A percentile compares a stretch with the other conserved stretches of the same genome.
Conservation (phyloP, 1,140 invertebrate species). For the Nasonia vitripennis region DNA sequence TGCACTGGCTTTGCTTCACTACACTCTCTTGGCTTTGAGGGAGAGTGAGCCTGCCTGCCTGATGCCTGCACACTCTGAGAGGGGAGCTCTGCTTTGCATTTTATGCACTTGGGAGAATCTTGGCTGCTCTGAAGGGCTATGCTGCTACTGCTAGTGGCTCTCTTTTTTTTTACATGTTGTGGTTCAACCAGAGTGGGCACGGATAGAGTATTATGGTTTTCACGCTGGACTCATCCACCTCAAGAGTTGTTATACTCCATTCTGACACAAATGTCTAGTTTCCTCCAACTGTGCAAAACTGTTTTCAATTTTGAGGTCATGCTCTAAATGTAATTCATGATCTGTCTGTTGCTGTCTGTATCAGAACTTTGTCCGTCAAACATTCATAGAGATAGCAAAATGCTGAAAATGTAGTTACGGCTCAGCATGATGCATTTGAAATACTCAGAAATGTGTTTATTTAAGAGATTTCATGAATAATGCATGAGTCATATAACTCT, state of each 20-base stretch:
- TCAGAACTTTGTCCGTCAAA: no score
- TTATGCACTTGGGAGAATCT: constrained; percentile 23
- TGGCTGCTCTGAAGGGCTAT: not conserved
- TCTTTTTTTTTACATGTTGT: not conserved
- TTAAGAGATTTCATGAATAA: not conserved
- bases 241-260: no score
- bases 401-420: not conserved
- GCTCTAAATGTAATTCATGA: no score
- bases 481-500: not conserved
- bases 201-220: not conserved
- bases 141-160: not conserved
- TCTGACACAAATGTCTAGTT: no score
- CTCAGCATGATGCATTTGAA: not conserved
- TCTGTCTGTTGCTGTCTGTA: no score
- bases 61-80: not conserved
- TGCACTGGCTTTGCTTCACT: constrained; percentile 9
- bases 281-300: no score
- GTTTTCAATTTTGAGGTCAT: no score
- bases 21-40: not conserved
- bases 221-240: no score
- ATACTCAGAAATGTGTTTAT: not conserved
- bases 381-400: no score
- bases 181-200: no score
- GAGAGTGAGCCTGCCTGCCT: not conserved
- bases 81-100: constrained; percentile 26